phyloP scores from a whole-genome alignment of 2,797 vertebrate genomes.

The Falco cherrug region DNA sequence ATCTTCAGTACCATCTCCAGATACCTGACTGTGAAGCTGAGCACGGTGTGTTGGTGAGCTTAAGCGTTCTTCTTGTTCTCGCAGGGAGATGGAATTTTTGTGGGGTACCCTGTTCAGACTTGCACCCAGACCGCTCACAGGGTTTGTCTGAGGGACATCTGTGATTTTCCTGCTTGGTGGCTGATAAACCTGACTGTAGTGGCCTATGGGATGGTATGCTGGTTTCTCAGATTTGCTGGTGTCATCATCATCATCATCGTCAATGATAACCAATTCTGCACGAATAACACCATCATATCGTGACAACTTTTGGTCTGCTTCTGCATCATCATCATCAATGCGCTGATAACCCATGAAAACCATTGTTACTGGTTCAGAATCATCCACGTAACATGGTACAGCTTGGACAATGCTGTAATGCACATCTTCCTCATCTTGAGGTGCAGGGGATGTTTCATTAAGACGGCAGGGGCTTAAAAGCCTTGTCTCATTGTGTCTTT shows the following conservation, averaged over 20 bases:
- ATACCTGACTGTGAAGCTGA: slow-evolving; percentile 36
- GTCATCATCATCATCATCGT: slow-evolving; percentile 74
- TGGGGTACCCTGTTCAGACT: slow-evolving; percentile 63
- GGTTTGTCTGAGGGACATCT: slow-evolving; percentile 44
- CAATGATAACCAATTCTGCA: slow-evolving; percentile 89
- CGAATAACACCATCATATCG: slow-evolving; percentile 84
- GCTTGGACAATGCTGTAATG: slow-evolving; percentile 73
- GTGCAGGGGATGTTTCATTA: slow-evolving; percentile 32
- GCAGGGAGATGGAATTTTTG: slow-evolving; percentile 78
- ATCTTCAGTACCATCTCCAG: slow-evolving; percentile 74
- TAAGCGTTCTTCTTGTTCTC: slow-evolving; percentile 80
- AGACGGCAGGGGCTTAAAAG: slow-evolving; percentile 15
- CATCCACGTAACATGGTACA: slow-evolving; percentile 76
- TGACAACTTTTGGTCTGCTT: slow-evolving; percentile 66
- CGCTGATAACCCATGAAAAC: slow-evolving; percentile 96
- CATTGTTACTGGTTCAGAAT: slow-evolving; percentile 87
- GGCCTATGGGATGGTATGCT: slow-evolving; percentile 84
- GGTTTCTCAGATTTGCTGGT: slow-evolving; percentile 65
- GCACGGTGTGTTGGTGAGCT: slow-evolving; percentile 61
- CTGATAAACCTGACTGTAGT: slow-evolving; percentile 83
- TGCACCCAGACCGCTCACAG: slow-evolving; percentile 23
- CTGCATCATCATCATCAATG: slow-evolving; percentile 79
- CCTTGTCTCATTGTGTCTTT: slow-evolving; percentile 39
- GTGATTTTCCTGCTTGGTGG: slow-evolving; percentile 64
- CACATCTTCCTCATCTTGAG: slow-evolving; percentile 73